Base-by-base conservation (phyloP, 2,888 invertebrate species). In the Siphonodentalium dalli region DNA sequence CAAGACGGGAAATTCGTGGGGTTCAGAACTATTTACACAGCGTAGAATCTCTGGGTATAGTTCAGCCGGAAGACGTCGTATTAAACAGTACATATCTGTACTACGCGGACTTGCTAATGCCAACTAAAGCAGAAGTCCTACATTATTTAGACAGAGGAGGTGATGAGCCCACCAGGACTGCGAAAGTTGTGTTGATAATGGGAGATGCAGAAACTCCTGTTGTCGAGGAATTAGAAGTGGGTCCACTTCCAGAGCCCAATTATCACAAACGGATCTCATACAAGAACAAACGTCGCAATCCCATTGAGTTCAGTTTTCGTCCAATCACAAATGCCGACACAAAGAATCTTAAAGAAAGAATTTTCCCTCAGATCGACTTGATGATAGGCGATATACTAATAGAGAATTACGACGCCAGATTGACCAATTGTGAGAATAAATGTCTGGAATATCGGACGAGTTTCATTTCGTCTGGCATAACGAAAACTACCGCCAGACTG, bases 191-290 rank as follows among this genome's bases (percentile, higher is more conserved):
- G 0, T 38, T 75, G 9, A 62, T 67, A 24, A 53, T 73, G 6
- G 76, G 75, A 5, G 68, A 74, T 42, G 23, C 55, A 24, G 26
- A 26, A 7, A 64, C 65, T 0, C 72, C 76, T 5, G 29, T 52
- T 6, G 63, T 74, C 11, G 73, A 74, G 54, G 77, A 77, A 54
- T 74, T 69, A 48, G 50, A 68, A 8, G 71, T 77, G 6, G 69
- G 71, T 3, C 72, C 72, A 3, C 41, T 73, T 9, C 69, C 68
- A 7, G 45, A 54, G 0, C 72, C 72, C 1, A 61, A 28, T 7
- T 57, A 53, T 31, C 53, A 60, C n/a, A 39, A 42, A 6, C 40
- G 50, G 1, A 57, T 64, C 34, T 59, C 52, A 35, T 63, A 66
- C 34, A 68, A 67, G 2, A 52, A 64, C 7, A 67, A 64, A 41